Evolutionary conservation across 2,113 vertebrate genomes (phyloP).

Genomic region (Petrocephalus zakoni): DNA sequence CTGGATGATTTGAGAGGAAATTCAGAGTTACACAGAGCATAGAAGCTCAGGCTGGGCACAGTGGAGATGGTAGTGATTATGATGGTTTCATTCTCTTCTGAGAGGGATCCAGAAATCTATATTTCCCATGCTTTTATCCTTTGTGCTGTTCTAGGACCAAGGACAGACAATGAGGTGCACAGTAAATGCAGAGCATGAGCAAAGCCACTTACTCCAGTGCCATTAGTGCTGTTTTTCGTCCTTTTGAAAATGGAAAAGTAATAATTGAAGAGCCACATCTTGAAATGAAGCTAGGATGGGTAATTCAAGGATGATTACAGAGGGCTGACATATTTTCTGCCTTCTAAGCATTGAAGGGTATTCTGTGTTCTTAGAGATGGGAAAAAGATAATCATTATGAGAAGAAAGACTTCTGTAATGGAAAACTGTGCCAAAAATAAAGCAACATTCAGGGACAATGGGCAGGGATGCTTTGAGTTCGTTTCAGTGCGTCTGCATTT

Average conservation of each 20-base stretch:
- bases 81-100: slow-evolving; percentile 25
- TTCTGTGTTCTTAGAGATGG: slow-evolving; percentile 68
- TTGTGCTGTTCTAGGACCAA: slow-evolving; percentile 47
- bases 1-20: slow-evolving; percentile 16
- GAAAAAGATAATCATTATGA: slow-evolving; percentile 69
- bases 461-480: slow-evolving; percentile 44
- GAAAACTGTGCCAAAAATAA: slow-evolving; percentile 65
- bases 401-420: slow-evolving; percentile 71
- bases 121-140: slow-evolving; percentile 57
- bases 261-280: slow-evolving; percentile 74
- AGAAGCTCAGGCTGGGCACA: background rate
- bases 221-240: slow-evolving; percentile 47
- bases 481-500: slow-evolving; percentile 11
- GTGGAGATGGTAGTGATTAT: slow-evolving; percentile 15
- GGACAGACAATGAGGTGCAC: slow-evolving; percentile 59
- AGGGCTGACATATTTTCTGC: slow-evolving; percentile 63
- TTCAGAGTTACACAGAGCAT: slow-evolving; percentile 2
- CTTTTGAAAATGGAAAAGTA: slow-evolving; percentile 66
- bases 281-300: slow-evolving; percentile 71
- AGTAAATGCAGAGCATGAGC: slow-evolving; percentile 62
- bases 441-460: slow-evolving; percentile 39
- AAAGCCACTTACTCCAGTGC: slow-evolving; percentile 59
- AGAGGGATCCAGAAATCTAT: slow-evolving; percentile 49
- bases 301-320: slow-evolving; percentile 74
- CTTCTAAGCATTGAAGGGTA: slow-evolving; percentile 72